phyloP scores from a whole-genome alignment of 2,797 vertebrate species.

The Enoplosus armatus region DNA sequence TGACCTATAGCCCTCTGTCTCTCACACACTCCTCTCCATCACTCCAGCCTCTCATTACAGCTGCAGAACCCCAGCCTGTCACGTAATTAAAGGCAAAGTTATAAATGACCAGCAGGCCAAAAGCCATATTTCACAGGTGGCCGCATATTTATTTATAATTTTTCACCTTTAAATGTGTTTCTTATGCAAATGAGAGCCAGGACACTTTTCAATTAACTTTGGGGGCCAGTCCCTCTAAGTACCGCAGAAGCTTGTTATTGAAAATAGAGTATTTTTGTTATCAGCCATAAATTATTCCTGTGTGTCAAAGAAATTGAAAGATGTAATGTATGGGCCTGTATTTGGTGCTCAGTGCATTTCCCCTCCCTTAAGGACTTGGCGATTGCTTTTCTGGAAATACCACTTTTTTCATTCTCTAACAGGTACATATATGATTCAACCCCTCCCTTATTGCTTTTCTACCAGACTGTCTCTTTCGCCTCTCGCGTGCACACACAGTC shows the following conservation, averaged over 20 bases:
- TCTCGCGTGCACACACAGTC: slow-evolving; percentile 34
- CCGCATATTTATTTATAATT: slow-evolving; percentile 86
- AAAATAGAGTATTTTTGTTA: slow-evolving; percentile 81
- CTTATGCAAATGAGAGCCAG: slow-evolving; percentile 85
- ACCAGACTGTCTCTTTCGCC: slow-evolving; percentile 17
- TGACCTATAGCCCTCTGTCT: slow-evolving; percentile 79
- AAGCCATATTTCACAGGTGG: slow-evolving; percentile 87
- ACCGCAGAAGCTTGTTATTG: slow-evolving; percentile 76
- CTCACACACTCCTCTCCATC: slow-evolving; percentile 79
- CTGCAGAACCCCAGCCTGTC: slow-evolving; percentile 81
- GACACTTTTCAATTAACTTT: slow-evolving; percentile 88
- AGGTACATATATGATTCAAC: slow-evolving; percentile 29
- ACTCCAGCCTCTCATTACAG: slow-evolving; percentile 85
- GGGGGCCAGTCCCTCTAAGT: slow-evolving; percentile 79
- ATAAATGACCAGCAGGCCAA: slow-evolving; percentile 86
- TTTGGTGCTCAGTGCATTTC: slow-evolving; percentile 56
- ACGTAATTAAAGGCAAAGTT: slow-evolving; percentile 88
- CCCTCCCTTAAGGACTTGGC: slow-evolving; percentile 60
- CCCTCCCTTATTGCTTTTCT: slow-evolving; percentile 31
- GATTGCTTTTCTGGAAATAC: slow-evolving; percentile 68
- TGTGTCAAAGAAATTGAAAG: slow-evolving; percentile 73
- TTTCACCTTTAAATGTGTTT: slow-evolving; percentile 87
- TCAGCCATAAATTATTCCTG: slow-evolving; percentile 76
- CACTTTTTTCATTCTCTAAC: slow-evolving; percentile 32
- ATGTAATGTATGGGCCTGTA: slow-evolving; percentile 67